Percentiles rank a stretch among this genome's conserved stretches.
phyloP scores from a whole-genome alignment of 2,113 vertebrate genomes.

The Macrotus californicus region DNA sequence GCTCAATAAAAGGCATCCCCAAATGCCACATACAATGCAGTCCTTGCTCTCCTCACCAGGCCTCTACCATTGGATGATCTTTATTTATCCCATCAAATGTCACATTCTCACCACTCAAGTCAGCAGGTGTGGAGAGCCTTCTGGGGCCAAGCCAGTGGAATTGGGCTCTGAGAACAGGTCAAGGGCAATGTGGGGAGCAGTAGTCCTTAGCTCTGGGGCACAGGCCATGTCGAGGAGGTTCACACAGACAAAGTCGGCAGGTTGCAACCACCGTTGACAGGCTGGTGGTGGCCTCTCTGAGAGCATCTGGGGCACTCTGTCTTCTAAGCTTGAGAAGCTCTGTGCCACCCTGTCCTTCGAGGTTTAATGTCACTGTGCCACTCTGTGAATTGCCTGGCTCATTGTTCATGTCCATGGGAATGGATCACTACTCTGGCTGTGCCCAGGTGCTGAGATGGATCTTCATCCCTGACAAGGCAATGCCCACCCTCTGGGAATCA shows the following conservation, averaged over 20 bases:
- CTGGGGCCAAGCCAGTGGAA: neutral
- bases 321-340: neutral
- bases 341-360: neutral
- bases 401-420: neutral
- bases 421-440: neutral
- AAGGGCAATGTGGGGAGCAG: neutral
- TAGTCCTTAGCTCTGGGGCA: neutral
- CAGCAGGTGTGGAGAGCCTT: neutral
- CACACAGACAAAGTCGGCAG: neutral
- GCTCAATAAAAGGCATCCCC: neutral
- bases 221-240: neutral
- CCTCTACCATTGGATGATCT: neutral
- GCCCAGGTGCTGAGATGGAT: neutral
- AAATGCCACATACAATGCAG: neutral
- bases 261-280: neutral
- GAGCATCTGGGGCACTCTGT: neutral
- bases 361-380: neutral
- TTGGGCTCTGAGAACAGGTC: neutral
- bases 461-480: neutral
- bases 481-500: neutral
- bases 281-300: neutral
- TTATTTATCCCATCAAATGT: neutral
- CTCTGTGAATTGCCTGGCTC: neutral
- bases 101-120: neutral
- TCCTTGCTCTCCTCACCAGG: neutral